Percentiles rank a stretch among this genome's conserved stretches.
phyloP scores from a whole-genome alignment of 2,797 vertebrate species.

The Neosilurus mollespiculum region DNA sequence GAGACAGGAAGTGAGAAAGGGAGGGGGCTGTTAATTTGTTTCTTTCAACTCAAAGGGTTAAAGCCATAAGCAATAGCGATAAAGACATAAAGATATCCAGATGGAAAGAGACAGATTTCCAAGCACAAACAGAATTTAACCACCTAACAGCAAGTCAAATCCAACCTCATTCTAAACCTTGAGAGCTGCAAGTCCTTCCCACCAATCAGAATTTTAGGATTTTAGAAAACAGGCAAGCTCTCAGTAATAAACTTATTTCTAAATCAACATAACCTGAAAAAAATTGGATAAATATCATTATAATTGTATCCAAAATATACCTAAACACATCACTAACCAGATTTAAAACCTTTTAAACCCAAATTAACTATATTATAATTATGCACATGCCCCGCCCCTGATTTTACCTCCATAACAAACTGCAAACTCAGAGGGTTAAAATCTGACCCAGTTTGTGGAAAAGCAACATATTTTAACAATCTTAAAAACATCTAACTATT shows the following conservation, averaged over 20 bases:
- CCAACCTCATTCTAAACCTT: slow-evolving; percentile 70
- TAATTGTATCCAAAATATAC: slow-evolving; percentile 31
- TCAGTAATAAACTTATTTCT: slow-evolving; percentile 76
- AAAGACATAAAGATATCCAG: slow-evolving; percentile 10
- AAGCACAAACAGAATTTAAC: slow-evolving; percentile 73
- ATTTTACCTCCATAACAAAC: slow-evolving; percentile 23
- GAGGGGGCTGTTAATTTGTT: slow-evolving; percentile 57
- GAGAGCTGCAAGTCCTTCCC: slow-evolving; percentile 63
- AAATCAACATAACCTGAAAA: slow-evolving; percentile 63
- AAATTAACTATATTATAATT: slow-evolving; percentile 28
- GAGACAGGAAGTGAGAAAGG: slow-evolving; percentile 7
- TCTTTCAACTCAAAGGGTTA: slow-evolving; percentile 79
- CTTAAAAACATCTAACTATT: slow-evolving; percentile 23
- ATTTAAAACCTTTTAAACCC: slow-evolving; percentile 58
- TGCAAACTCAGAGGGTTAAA: slow-evolving; percentile 80
- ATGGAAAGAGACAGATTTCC: slow-evolving; percentile 40
- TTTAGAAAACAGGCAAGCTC: slow-evolving; percentile 59
- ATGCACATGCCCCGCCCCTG: slow-evolving; percentile 44
- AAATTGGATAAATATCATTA: slow-evolving; percentile 5
- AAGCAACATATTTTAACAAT: slow-evolving; percentile 1
- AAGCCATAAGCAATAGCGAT: slow-evolving; percentile 49
- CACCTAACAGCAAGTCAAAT: slow-evolving; percentile 77
- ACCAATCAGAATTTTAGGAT: neutral
- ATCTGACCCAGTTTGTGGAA: slow-evolving; percentile 31
- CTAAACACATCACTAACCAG: slow-evolving; percentile 46